These are phyloP conservation scores for Sarcophaga variegata DNA, from an alignment of 2,888 invertebrate species.

Conservation along the genomic window DNA sequence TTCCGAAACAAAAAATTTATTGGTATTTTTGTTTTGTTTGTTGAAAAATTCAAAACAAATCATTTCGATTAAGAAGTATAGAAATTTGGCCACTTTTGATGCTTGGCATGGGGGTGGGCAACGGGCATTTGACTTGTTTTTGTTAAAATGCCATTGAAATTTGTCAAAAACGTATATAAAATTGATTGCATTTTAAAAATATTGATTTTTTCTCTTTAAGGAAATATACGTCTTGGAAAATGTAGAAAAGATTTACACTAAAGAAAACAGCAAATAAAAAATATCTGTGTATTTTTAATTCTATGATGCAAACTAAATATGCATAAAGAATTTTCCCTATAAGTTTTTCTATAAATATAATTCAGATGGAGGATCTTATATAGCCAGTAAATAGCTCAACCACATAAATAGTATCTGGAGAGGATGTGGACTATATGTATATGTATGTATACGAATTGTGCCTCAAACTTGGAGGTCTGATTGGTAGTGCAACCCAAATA, in stretches of 20 bases:
- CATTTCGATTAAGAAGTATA: slow-evolving; percentile 19
- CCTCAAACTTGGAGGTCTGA: too few species aligned
- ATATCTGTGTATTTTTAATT: too few species aligned
- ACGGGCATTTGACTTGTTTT: background rate
- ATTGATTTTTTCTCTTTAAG: background rate
- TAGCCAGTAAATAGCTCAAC: too few species aligned
- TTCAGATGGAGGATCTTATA: too few species aligned
- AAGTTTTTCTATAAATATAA: too few species aligned
- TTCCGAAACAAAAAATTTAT: slow-evolving; percentile 26
- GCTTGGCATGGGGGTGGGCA: slow-evolving; percentile 8
- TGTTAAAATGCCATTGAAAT: slow-evolving; percentile 11
- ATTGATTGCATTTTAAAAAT: background rate
- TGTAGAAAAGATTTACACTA: background rate
- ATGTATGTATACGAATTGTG: too few species aligned
- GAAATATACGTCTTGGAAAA: background rate
- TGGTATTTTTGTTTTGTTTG: background rate
- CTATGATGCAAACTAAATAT: too few species aligned
- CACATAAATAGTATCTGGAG: too few species aligned
- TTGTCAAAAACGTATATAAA: background rate
- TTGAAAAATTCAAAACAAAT: slow-evolving; percentile 41
- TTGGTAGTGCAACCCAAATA: too few species aligned
- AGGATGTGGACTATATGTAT: too few species aligned
- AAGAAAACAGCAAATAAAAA: too few species aligned
- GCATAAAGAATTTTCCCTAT: too few species aligned
- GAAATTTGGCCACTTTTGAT: slow-evolving; percentile 28